A percentile compares a stretch with the other conserved stretches of the same genome.
Evolutionary conservation across 2,888 invertebrate genomes (phyloP).

Genomic region (Aricia artaxerxes): DNA sequence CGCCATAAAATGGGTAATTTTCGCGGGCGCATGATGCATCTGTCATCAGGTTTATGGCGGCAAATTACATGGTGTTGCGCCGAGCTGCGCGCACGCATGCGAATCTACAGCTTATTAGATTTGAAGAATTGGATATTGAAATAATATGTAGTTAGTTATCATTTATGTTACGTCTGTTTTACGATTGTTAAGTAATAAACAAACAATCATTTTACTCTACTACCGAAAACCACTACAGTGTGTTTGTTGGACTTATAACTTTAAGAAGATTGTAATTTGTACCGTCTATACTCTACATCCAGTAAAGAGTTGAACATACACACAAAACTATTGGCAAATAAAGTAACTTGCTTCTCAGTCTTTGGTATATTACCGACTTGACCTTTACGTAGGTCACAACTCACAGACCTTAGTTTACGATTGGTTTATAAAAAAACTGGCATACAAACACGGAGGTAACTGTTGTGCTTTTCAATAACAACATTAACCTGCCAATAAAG

Average conservation of each 20-base stretch:
- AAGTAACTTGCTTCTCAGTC: no score
- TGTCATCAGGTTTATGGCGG: constrained; percentile 65
- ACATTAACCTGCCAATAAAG: not conserved
- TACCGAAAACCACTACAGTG: not conserved
- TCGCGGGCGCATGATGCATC: constrained; percentile 51
- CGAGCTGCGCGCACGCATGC: constrained; percentile 40
- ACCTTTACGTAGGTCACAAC: not conserved
- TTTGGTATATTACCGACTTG: not conserved
- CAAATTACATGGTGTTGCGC: constrained; percentile 50
- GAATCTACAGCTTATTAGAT: constrained; percentile 19
- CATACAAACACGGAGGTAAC: not conserved
- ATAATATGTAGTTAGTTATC: not conserved
- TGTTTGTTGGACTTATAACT: not conserved
- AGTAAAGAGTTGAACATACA: no score
- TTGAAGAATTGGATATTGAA: constrained; percentile 14
- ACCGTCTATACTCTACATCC: no score
- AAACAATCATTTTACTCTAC: not conserved
- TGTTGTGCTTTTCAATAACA: not conserved
- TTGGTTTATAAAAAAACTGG: not conserved
- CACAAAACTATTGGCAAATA: no score
- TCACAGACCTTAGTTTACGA: not conserved
- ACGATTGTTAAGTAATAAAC: not conserved
- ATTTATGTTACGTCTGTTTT: not conserved
- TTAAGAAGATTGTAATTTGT: no score
- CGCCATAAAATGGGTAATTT: constrained; percentile 51